These are phyloP conservation scores for Phalacrocorax carbo DNA, from an alignment of 2,113 vertebrate species.

Conservation along the genomic window DNA sequence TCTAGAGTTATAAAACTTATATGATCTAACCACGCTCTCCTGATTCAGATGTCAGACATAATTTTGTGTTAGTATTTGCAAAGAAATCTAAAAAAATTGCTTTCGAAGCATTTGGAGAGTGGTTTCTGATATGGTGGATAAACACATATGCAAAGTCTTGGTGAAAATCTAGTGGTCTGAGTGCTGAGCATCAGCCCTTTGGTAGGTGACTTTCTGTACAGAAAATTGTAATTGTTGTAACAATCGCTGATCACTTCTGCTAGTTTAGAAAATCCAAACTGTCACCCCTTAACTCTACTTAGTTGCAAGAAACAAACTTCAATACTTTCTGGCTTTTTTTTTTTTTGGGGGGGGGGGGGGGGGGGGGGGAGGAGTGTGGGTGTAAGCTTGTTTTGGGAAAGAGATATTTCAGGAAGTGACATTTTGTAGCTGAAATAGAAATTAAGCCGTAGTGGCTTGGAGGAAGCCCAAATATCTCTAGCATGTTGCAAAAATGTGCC, in stretches of 20 bases:
- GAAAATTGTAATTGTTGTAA: not conserved
- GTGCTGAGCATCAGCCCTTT: not conserved
- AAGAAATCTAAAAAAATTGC: not conserved
- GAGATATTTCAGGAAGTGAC: slow-evolving; percentile 26
- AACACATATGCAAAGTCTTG: not conserved
- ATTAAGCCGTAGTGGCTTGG: not conserved
- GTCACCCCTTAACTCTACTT: not conserved
- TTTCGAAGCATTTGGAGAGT: not conserved
- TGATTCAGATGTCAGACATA: not conserved
- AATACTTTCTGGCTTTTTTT: not conserved
- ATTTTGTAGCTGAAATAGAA: slow-evolving; percentile 20
- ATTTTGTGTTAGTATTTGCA: not conserved
- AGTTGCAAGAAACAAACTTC: not conserved
- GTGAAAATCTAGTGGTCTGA: not conserved
- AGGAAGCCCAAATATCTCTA: not conserved
- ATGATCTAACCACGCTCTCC: not conserved
- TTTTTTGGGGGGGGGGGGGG: not conserved
- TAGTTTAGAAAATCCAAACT: not conserved
- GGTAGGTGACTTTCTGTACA: not conserved
- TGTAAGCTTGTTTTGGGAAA: not conserved
- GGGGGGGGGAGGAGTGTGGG: not conserved
- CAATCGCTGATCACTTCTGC: not conserved
- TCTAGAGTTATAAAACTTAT: not conserved
- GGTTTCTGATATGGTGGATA: not conserved
- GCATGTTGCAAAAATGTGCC: not conserved